Base-by-base conservation (phyloP, 2,888 invertebrate species). In the Ichneumon xanthorius region DNA sequence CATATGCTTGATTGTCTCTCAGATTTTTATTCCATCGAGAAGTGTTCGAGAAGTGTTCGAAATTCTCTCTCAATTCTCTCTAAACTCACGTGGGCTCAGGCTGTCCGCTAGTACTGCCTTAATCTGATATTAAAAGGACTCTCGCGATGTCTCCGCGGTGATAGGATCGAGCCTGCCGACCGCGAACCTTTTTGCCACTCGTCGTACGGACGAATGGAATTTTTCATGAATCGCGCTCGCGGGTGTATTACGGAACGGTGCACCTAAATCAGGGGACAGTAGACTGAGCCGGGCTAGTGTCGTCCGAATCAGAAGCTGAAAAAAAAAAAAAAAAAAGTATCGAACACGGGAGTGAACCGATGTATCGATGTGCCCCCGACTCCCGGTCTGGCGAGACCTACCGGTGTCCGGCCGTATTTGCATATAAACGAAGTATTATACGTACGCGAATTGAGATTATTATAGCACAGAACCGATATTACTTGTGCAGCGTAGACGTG, bases 361-460 rank as follows among this genome's bases (percentile, higher is more conserved):
- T 61, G 55, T 45, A 70, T 76, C 70, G 70, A 76, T 80, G 65
- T 11, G 63, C 30, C 14, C n/a, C 30, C 50, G 6, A 50, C 50
- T 30, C 50, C 30, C 63, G 33, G 6, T 16, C 63, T 33, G 63
- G 6, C 63, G 63, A 63, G 63, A 33, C 86, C 84, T 88, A 85
- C 79, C 86, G 67, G 86, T 76, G 79, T 82, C 87, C 87, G 80
- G 79, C 14, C 84, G 88, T 87, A 92, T 92, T 92, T 92, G 90
- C 92, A 92, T 92, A 91, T 90, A 92, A 92, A 92, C 91, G 91
- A 91, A 92, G 90, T 89, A 90, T 80, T 80, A 72, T 71, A 71
- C 61, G 30, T 37, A 50, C 26, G 30, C 67, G 84, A 58, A 77
- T 80, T 67, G 76, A 72, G 50, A 84, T 80, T 84, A 48, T 63